Conservation (phyloP, 2,113 vertebrate species). For the Prionailurus bengalensis region DNA sequence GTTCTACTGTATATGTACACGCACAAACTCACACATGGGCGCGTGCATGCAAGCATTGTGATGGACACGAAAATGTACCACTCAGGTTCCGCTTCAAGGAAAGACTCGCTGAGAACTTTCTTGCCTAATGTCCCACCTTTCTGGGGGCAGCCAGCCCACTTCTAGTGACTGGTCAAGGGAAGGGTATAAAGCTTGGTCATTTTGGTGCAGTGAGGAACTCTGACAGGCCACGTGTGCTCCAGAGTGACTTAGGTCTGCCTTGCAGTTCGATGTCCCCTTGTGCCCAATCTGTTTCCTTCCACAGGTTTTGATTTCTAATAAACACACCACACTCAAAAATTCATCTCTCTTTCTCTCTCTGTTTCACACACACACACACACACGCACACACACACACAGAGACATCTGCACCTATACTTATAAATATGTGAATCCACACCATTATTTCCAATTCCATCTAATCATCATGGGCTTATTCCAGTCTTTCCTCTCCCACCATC, state of each 20-base stretch:
- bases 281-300: not conserved
- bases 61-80: not conserved
- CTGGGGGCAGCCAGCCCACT: not conserved
- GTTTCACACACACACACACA: too few relatives aligned
- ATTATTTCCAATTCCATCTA: not conserved
- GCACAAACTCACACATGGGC: not conserved
- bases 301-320: not conserved
- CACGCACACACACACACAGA: not conserved
- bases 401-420: not conserved
- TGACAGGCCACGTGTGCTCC: not conserved
- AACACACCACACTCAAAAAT: not conserved
- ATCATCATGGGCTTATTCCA: not conserved
- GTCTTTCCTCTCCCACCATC: not conserved
- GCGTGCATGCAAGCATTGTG: too few relatives aligned
- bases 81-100: not conserved
- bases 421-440: not conserved
- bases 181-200: not conserved
- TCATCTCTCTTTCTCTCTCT: not conserved
- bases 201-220: not conserved
- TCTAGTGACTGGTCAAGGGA: not conserved
- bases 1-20: not conserved
- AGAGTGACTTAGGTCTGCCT: not conserved
- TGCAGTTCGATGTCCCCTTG: not conserved
- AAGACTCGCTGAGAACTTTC: not conserved
- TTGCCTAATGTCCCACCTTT: not conserved